Conservation (phyloP, 2,888 invertebrate genomes). For the Zaprionus obscuricornis region DNA sequence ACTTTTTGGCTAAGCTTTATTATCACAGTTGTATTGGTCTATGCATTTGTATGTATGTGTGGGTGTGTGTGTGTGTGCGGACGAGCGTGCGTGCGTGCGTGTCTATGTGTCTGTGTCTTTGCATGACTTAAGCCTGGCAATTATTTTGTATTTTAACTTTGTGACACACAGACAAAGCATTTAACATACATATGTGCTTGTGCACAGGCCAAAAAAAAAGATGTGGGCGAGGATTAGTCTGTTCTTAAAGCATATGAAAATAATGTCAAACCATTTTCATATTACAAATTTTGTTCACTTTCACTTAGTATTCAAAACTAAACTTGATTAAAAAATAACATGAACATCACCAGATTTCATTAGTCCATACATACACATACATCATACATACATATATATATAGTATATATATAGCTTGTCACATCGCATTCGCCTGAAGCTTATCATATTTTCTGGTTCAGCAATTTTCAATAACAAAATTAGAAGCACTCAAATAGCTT, state of each 20-base stretch:
- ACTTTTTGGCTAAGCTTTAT: constrained; percentile 13
- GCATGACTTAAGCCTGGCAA: constrained; percentile 29
- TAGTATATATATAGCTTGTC: neutral
- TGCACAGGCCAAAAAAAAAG: no score
- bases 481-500: constrained; percentile 12
- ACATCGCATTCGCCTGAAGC: constrained; percentile 22
- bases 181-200: neutral
- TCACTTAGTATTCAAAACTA: no score
- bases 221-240: no score
- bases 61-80: constrained; percentile 1
- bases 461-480: constrained; percentile 47
- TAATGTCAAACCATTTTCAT: no score
- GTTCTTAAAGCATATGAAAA: no score
- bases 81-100: no score
- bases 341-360: no score
- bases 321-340: no score
- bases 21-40: neutral
- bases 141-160: constrained; percentile 32
- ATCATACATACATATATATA: no score
- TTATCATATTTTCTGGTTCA: constrained; percentile 56
- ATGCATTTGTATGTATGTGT: no score
- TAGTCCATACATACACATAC: no score
- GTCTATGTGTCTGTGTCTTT: neutral
- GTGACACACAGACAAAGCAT: neutral
- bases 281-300: no score